Evolutionary conservation across 2,888 invertebrate genomes (phyloP).

Genomic region (Anticlea derivata): DNA sequence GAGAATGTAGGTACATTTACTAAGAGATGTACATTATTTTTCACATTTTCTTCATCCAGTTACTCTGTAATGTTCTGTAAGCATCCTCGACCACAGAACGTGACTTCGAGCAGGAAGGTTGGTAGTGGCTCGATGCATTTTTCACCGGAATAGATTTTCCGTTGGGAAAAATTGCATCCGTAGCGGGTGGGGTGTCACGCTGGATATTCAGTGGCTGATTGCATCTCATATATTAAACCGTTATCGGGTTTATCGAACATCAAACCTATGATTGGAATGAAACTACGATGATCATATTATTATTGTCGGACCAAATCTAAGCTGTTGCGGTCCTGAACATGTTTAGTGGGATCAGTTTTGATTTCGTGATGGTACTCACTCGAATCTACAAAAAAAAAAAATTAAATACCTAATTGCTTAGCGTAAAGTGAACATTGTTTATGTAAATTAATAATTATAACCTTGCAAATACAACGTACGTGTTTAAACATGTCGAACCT

Average conservation of each 20-base stretch:
- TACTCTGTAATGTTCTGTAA: conserved; percentile 57
- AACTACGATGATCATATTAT: neutral
- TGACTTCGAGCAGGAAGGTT: conserved; percentile 63
- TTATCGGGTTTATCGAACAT: neutral
- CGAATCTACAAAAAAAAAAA: too few relatives aligned
- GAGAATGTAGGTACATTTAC: conserved; percentile 7
- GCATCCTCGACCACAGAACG: conserved; percentile 64
- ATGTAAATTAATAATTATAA: neutral
- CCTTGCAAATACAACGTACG: neutral
- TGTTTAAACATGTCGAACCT: conserved; percentile 3
- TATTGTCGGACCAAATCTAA: too few relatives aligned
- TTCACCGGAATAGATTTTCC: conserved; percentile 62
- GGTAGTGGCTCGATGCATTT: conserved; percentile 57
- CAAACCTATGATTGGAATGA: neutral
- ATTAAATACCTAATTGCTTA: too few relatives aligned
- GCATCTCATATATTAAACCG: conserved; percentile 48
- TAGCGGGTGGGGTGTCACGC: conserved; percentile 53
- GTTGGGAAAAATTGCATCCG: conserved; percentile 65
- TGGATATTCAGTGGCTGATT: conserved; percentile 56
- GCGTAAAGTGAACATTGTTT: neutral
- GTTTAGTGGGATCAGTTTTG: too few relatives aligned
- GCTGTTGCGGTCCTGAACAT: too few relatives aligned
- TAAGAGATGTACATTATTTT: conserved; percentile 4
- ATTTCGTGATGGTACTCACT: too few relatives aligned
- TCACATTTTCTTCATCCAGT: conserved; percentile 24